These are phyloP conservation scores for Perizoma affinitatum DNA, from an alignment of 2,888 invertebrate genomes.

Conservation along the genomic window DNA sequence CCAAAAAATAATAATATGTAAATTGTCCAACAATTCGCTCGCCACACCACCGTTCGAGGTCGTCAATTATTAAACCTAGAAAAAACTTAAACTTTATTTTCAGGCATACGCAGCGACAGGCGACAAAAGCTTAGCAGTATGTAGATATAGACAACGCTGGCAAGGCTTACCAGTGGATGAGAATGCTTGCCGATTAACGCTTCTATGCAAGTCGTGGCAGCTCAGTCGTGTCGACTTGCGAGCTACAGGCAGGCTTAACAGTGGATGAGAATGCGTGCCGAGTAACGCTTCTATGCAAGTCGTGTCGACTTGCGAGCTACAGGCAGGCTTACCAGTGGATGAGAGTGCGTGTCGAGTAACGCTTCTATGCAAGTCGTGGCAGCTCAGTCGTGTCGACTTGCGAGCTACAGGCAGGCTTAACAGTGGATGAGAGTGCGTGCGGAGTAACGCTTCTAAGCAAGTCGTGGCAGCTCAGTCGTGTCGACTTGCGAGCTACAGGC, in stretches of 20 bases:
- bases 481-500: no score
- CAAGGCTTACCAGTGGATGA: constrained; percentile 46
- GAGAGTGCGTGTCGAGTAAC: constrained; percentile 48
- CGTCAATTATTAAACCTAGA: no score
- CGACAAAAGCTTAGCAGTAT: no score
- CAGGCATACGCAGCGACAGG: no score
- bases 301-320: no score
- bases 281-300: constrained; percentile 59
- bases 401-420: constrained; percentile 32
- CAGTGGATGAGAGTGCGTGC: constrained; percentile 49
- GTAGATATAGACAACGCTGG: background rate
- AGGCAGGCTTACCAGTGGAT: constrained; percentile 43
- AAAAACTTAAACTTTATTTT: no score
- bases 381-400: no score
- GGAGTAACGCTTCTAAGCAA: constrained; percentile 55
- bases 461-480: constrained; percentile 32
- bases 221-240: no score
- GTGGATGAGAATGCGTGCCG: constrained; percentile 47
- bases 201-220: constrained; percentile 54
- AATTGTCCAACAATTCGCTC: no score
- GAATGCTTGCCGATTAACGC: constrained; percentile 47
- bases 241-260: constrained; percentile 38
- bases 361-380: constrained; percentile 56
- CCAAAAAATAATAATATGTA: no score
- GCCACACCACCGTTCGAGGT: no score